phyloP scores from a whole-genome alignment of 2,888 invertebrate genomes.

The Drosophila ezoana region DNA sequence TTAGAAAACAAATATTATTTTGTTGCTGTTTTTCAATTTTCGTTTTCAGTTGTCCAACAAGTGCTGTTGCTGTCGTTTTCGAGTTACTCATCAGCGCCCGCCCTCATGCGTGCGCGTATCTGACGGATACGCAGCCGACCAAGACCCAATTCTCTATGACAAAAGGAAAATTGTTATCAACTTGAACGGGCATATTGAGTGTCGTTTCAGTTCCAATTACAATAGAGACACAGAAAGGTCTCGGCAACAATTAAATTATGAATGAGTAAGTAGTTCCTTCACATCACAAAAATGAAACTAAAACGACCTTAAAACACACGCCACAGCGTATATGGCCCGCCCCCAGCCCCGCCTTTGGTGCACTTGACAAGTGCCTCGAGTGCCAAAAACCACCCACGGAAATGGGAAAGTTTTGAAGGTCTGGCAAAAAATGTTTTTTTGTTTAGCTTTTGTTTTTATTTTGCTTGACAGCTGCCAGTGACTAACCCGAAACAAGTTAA shows the following conservation, averaged over 20 bases:
- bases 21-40: neutral
- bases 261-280: conserved; percentile 42
- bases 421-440: conserved; percentile 28
- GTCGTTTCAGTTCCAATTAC: conserved; percentile 53
- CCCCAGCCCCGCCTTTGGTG: conserved; percentile 22
- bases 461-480: conserved; percentile 27
- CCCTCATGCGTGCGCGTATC: conserved; percentile 69
- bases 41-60: conserved; percentile 5
- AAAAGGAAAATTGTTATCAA: conserved; percentile 67
- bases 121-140: conserved; percentile 61
- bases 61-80: conserved; percentile 23
- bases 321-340: conserved; percentile 15
- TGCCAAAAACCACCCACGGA: conserved; percentile 56
- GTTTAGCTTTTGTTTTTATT: neutral
- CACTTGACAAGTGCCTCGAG: conserved; percentile 45
- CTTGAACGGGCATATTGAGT: conserved; percentile 61
- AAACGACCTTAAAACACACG: conserved; percentile 45
- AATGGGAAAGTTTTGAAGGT: conserved; percentile 59
- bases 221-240: conserved; percentile 33
- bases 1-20: conserved; percentile 60
- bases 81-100: conserved; percentile 60
- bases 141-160: conserved; percentile 73
- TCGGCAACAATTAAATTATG: conserved; percentile 45
- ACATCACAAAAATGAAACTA: conserved; percentile 11
- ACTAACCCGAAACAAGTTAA: conserved; percentile 30